These are phyloP conservation scores for Drosophila repleta DNA, from an alignment of 1,140 invertebrate species.

Conservation along the genomic window DNA sequence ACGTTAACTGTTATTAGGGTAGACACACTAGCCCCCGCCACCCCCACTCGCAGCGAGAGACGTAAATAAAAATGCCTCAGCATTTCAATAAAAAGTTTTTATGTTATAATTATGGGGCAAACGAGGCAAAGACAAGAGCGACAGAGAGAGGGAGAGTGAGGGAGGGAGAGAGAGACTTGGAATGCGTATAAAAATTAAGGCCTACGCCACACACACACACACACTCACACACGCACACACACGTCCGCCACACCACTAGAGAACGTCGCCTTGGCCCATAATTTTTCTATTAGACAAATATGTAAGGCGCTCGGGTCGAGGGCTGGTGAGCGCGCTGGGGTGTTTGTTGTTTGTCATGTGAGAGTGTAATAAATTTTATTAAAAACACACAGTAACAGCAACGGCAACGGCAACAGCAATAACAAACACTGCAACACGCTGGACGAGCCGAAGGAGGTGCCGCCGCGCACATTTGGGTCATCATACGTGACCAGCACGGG, in stretches of 20 bases:
- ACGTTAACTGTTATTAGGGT: slow-evolving; percentile 37
- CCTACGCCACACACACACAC: background rate
- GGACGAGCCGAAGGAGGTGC: slow-evolving; percentile 20
- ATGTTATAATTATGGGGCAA: slow-evolving; percentile 73
- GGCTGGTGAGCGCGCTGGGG: background rate
- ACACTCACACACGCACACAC: too few species aligned
- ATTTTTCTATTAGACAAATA: slow-evolving; percentile 81
- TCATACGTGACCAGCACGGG: slow-evolving; percentile 71
- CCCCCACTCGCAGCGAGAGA: background rate
- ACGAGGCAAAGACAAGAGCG: slow-evolving; percentile 28
- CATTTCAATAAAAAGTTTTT: slow-evolving; percentile 72
- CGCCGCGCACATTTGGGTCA: slow-evolving; percentile 63
- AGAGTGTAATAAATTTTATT: slow-evolving; percentile 79
- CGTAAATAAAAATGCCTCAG: slow-evolving; percentile 60
- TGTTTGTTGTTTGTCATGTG: slow-evolving; percentile 54
- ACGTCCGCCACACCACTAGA: background rate
- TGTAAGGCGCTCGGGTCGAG: slow-evolving; percentile 1
- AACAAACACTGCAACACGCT: slow-evolving; percentile 8
- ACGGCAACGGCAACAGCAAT: slow-evolving; percentile 36
- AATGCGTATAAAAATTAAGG: slow-evolving; percentile 62
- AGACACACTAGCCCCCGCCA: background rate
- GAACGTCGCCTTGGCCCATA: slow-evolving; percentile 36
- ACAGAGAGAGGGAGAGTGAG: background rate
- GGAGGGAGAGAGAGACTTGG: slow-evolving; percentile 7
- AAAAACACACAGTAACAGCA: slow-evolving; percentile 61